Evolutionary conservation across 2,888 invertebrate genomes (phyloP).

Genomic region (Incurvaria masculella): DNA sequence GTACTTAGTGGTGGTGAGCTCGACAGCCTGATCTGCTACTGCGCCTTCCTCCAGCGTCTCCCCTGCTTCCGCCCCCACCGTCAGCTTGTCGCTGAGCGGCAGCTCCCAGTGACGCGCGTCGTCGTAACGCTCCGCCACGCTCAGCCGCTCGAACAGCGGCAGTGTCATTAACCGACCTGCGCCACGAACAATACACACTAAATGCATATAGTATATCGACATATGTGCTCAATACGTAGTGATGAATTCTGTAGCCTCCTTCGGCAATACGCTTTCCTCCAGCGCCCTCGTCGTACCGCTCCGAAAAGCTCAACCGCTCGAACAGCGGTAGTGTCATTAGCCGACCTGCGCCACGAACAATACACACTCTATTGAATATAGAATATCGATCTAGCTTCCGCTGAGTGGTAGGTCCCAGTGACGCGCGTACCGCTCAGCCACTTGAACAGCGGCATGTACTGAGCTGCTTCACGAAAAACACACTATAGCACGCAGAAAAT

Average conservation of each 20-base stretch:
- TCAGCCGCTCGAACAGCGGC: constrained; percentile 4
- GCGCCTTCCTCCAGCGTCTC: not conserved
- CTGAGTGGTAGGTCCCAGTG: constrained; percentile 61
- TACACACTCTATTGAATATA: not conserved
- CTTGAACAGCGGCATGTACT: constrained; percentile 9
- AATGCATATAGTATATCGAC: no score
- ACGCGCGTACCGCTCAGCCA: constrained; percentile 39
- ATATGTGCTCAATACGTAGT: not conserved
- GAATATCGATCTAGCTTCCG: no score
- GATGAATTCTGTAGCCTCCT: not conserved
- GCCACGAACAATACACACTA: not conserved
- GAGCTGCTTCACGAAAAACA: constrained; percentile 8
- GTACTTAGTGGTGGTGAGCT: not conserved
- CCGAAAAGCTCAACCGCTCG: constrained; percentile 21
- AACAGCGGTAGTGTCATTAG: constrained; percentile 12
- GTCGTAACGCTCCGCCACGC: constrained; percentile 51
- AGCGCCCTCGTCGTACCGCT: constrained; percentile 55
- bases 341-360: constrained; percentile 8
- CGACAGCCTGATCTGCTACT: not conserved
- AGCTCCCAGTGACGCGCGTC: constrained; percentile 66
- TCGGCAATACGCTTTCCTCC: not conserved
- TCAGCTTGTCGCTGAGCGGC: constrained; percentile 36
- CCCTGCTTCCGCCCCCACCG: not conserved
- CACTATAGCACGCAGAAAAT: no score
- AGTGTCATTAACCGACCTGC: constrained; percentile 12